Base-by-base conservation (phyloP, 2,888 invertebrate genomes). In the Lithophane ornitopus region DNA sequence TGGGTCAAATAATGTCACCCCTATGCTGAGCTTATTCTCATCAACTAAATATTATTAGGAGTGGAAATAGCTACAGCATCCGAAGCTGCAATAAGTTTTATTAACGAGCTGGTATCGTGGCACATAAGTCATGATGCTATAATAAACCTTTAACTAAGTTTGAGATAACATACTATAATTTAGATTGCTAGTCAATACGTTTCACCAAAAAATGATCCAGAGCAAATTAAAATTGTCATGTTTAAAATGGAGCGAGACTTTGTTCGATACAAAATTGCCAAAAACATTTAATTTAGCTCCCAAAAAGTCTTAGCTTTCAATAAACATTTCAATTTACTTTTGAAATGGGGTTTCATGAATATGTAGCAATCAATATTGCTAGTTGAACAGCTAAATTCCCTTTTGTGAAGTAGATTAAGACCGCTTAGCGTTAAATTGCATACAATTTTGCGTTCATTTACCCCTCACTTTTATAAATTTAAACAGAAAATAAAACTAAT, bases 341-440 rank as follows among this genome's bases (percentile, higher is more conserved):
- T 44, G 8, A 4, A 74, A 61, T 62, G 62, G 11, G n/a, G 52
- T 74, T 62, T 44, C 39, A 58, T 66, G 22, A 49, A 75, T 75
- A 66, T 66, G 16, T 39, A 74, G 22, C 22, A 59, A 54, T 11
- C 6, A 56, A 63, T 34, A 34, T 56, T 54, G 26, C 26, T 56
- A 39, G 12, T 12, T 14, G 12, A 54, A 56, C 16, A 44, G 19
- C 34, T n/a, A 41, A 52, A 44, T n/a, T 61, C 41, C 19, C 2
- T 19, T 75, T 75, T 39, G 46, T n/a, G 22, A 41, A 39, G 19
- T 74, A 28, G 41, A 71, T 11, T 46, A 34, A 34, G 26, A 54
- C 19, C 8, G 11, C 44, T 28, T 58, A 74, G 56, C 66, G n/a
- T 56, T 1, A 39, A 69, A 69, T 26, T 19, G 28, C 19, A 28